Evolutionary conservation across 2,797 vertebrate genomes (phyloP).

Genomic region (Phrynocephalus guinanensis): DNA sequence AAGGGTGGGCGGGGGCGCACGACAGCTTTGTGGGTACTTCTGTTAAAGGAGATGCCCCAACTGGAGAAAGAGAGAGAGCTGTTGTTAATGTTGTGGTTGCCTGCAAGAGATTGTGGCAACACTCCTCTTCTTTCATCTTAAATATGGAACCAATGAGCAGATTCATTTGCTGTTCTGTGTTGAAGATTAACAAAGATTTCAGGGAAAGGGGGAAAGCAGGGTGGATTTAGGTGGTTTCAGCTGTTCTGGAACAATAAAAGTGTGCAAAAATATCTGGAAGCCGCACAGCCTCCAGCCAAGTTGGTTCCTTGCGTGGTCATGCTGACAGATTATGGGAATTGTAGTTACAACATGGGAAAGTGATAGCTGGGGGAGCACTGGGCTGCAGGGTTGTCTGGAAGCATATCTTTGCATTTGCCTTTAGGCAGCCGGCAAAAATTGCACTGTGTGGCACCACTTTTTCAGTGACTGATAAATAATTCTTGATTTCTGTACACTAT

Average conservation of each 20-base stretch:
- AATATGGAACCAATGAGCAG: not conserved
- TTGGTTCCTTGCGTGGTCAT: not conserved
- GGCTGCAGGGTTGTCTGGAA: too few relatives aligned
- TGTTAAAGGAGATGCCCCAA: not conserved
- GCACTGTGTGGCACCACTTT: too few relatives aligned
- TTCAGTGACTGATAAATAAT: not conserved
- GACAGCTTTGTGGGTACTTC: not conserved
- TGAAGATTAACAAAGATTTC: not conserved
- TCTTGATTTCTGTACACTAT: not conserved
- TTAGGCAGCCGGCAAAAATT: not conserved
- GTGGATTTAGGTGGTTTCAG: not conserved
- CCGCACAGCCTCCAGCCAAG: not conserved
- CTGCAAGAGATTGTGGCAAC: not conserved
- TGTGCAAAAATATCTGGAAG: not conserved
- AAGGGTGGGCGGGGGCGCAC: slow-evolving; percentile 22
- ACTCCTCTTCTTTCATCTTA: not conserved
- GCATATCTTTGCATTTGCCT: not conserved
- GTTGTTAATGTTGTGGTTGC: not conserved
- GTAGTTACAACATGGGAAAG: not conserved
- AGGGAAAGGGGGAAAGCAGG: not conserved
- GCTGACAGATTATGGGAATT: not conserved
- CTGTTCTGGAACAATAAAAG: not conserved
- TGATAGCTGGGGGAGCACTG: not conserved
- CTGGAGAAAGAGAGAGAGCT: accelerated
- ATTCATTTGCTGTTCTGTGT: not conserved